These are phyloP conservation scores for Alces alces DNA, from an alignment of 2,113 vertebrate species.

Conservation along the genomic window DNA sequence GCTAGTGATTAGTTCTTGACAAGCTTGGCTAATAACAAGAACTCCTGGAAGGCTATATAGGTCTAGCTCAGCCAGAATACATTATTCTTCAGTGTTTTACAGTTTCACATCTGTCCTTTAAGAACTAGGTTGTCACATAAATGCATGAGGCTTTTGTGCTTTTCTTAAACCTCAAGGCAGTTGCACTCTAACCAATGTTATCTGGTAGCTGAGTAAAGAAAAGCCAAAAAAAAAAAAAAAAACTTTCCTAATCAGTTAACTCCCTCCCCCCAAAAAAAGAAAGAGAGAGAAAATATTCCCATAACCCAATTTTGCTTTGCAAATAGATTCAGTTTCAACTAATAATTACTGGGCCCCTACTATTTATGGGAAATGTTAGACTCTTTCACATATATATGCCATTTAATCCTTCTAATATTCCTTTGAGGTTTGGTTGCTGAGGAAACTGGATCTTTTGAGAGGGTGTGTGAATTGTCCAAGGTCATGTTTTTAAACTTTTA, in stretches of 20 bases:
- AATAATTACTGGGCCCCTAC: background rate
- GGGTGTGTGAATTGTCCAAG: background rate
- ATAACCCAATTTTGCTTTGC: background rate
- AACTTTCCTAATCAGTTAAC: background rate
- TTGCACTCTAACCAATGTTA: slow-evolving; percentile 37
- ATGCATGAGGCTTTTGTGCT: slow-evolving; percentile 34
- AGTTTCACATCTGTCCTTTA: slow-evolving; percentile 53
- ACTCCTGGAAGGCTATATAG: slow-evolving; percentile 36
- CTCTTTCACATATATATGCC: background rate
- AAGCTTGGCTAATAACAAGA: slow-evolving; percentile 61
- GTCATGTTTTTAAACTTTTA: background rate
- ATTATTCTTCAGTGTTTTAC: slow-evolving; percentile 55
- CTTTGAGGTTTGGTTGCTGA: background rate
- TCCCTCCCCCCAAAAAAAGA: background rate
- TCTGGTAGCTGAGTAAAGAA: slow-evolving; percentile 30
- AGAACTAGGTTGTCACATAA: slow-evolving; percentile 56
- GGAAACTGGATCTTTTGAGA: background rate
- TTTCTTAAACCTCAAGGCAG: slow-evolving; percentile 48
- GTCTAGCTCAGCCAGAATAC: slow-evolving; percentile 38
- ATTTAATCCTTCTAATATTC: background rate
- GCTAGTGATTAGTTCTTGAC: slow-evolving; percentile 71
- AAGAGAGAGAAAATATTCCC: background rate
- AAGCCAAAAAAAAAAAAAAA: background rate
- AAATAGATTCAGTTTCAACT: background rate
- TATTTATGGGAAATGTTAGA: background rate